Evolutionary conservation across 2,888 invertebrate genomes (phyloP).

Genomic region (Drosophila nigricruria): DNA sequence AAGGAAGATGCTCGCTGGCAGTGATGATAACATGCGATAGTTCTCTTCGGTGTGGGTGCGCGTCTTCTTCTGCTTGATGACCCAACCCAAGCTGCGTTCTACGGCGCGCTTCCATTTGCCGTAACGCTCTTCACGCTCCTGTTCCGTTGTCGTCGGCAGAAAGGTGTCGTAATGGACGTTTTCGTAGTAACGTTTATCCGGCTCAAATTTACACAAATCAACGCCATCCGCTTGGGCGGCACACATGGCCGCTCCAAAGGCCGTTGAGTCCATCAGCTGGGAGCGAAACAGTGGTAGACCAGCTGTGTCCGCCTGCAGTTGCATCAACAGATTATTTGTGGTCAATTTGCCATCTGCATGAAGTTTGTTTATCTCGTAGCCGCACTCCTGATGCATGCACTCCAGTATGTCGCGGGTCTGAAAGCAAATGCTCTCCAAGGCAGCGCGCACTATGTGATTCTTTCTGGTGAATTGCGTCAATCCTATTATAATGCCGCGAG

Average conservation of each 20-base stretch:
- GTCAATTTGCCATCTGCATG: slow-evolving; percentile 98
- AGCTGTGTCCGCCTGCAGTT: slow-evolving; percentile 96
- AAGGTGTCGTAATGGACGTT: slow-evolving; percentile 90
- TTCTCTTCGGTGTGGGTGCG: slow-evolving; percentile 93
- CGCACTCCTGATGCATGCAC: slow-evolving; percentile 97
- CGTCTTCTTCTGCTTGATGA: slow-evolving; percentile 90
- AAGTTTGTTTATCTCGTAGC: slow-evolving; percentile 92
- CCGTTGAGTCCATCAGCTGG: slow-evolving; percentile 94
- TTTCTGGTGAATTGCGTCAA: slow-evolving; percentile 96
- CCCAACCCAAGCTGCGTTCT: slow-evolving; percentile 96
- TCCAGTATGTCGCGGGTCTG: slow-evolving; percentile 97
- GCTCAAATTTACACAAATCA: slow-evolving; percentile 89
- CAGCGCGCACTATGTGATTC: slow-evolving; percentile 96
- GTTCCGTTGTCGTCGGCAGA: slow-evolving; percentile 92
- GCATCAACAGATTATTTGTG: slow-evolving; percentile 95
- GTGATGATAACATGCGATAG: slow-evolving; percentile 91
- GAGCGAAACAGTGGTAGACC: slow-evolving; percentile 96
- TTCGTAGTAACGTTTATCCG: slow-evolving; percentile 86
- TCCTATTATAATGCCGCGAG: slow-evolving; percentile 95
- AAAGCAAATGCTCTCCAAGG: slow-evolving; percentile 97
- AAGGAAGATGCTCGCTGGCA: slow-evolving; percentile 91
- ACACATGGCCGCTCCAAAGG: slow-evolving; percentile 96
- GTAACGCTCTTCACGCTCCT: slow-evolving; percentile 93
- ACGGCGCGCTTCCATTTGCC: slow-evolving; percentile 98
- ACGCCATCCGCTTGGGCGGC: slow-evolving; percentile 93